Base-by-base conservation (phyloP, 2,888 invertebrate genomes). In the Ctena decussata region DNA sequence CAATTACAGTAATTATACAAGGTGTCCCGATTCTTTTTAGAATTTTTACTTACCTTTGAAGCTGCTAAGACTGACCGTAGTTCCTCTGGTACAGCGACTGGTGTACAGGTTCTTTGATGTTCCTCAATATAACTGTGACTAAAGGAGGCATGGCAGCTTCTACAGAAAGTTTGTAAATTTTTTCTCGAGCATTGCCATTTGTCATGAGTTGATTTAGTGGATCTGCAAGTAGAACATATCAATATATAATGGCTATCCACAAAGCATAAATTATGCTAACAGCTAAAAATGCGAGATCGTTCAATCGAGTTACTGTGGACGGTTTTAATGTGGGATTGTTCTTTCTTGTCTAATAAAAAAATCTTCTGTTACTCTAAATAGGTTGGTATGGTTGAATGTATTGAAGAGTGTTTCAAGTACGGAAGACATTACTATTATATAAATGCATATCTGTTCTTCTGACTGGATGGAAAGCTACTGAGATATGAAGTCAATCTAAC, bases 201-300 rank as follows among this genome's bases (percentile, higher is more conserved):
- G 70, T 80, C 80, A 70, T 80, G 75, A 0, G 80, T 75, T 3
- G 70, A 15, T 37, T 80, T 80, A 15, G 80, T 69, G 8, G 79
- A 79, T 1, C 79, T 79, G 35, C 44, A 71, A 71, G 24, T n/a
- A n/a, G n/a, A n/a, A n/a, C n/a, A n/a, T n/a, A n/a, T n/a, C n/a
- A n/a, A n/a, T n/a, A n/a, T n/a, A n/a, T n/a, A n/a, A n/a, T n/a
- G n/a, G n/a, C n/a, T n/a, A n/a, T n/a, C n/a, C n/a, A n/a, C n/a
- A n/a, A n/a, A n/a, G n/a, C n/a, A n/a, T n/a, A n/a, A n/a, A n/a
- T n/a, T n/a, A n/a, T n/a, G n/a, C n/a, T n/a, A n/a, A n/a, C n/a
- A n/a, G n/a, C n/a, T n/a, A n/a, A n/a, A 27, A 71, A 77, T 30
- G n/a, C 0, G 12, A 74, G 37, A 41, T 15, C 27, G 5, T 32